Evolutionary conservation across 2,888 invertebrate species (phyloP), one percentile per base, ranked within the genome.

Genomic region (Diarsia rubi): DNA sequence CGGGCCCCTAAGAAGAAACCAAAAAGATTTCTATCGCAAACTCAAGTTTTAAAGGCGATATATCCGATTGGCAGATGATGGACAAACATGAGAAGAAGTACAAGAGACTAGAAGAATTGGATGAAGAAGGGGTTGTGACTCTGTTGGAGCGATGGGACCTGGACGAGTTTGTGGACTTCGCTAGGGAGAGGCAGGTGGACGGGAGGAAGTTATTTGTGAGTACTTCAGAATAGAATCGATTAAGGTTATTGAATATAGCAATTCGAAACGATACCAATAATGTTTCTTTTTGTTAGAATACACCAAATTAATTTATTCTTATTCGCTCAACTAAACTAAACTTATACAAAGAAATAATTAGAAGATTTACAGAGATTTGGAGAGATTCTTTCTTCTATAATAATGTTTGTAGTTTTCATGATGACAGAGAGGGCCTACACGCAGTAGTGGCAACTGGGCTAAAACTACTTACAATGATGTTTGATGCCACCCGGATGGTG

Each of bases 141-240:
- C 75, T 95, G 42, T 81, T 96, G 62, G 87, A 91, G 49, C 81
- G 64, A 19, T 93, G 92, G 88, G 88, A 91, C 21, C 82, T 95
- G 88, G 75, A 84, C 0, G 95, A 95, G 77, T 96, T 94, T 54
- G 85, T 87, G 16, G 93, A 92, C 4, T 94, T 95, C 31, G 91
- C 91, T 3, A 86, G 80, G 37, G 93, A 93, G 68, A 95, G 91
- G 73, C 70, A 90, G 0, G 79, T 96, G 19, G 92, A 95, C 78
- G 96, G 96, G 24, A 89, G 89, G 64, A 93, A 91, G 77, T 81
- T 96, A 71, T 69, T 93, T 89, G 96, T 96, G 69, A 93, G 93
- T 86, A 57, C 16, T 27, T 57, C 2, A 27, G 8, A 24, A 24
- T 16, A n/a, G n/a, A n/a, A 54, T 1, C 6, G 14, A 27, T 57